phyloP scores from a whole-genome alignment of 37 sponge, comb jelly and placozoan genomes.

The Halichondria panicea region DNA sequence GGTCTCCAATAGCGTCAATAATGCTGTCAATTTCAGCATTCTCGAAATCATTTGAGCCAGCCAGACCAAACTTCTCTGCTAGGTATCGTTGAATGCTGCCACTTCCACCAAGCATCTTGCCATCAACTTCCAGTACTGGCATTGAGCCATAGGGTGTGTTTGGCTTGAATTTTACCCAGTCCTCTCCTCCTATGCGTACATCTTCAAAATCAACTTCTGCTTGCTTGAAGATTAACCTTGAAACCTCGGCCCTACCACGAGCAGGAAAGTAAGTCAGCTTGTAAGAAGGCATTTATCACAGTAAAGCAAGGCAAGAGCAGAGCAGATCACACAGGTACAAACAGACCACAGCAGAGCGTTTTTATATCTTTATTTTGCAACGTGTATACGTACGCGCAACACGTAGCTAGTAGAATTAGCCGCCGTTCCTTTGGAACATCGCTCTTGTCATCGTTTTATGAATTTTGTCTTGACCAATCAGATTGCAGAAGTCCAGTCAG shows the following conservation, averaged over 20 bases:
- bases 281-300: slow-evolving; percentile 68
- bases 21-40: slow-evolving; percentile 32
- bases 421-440: too few species aligned
- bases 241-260: slow-evolving; percentile 39
- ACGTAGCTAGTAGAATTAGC: too few species aligned
- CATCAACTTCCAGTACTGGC: slow-evolving; percentile 69
- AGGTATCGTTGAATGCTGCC: slow-evolving; percentile 45
- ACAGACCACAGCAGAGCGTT: too few species aligned
- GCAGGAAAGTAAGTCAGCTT: slow-evolving; percentile 50
- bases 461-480: too few species aligned
- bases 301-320: too few species aligned
- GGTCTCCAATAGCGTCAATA: slow-evolving; percentile 27
- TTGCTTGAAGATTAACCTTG: slow-evolving; percentile 47
- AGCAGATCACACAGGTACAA: too few species aligned
- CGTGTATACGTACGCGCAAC: too few species aligned
- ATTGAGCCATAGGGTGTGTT: slow-evolving; percentile 50
- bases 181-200: slow-evolving; percentile 16
- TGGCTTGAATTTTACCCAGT: slow-evolving; percentile 46
- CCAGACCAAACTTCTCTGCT: slow-evolving; percentile 56
- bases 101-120: slow-evolving; percentile 58
- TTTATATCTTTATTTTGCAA: too few species aligned
- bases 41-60: slow-evolving; percentile 47
- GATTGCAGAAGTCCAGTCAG: too few species aligned
- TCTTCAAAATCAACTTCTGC: slow-evolving; percentile 55
- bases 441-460: too few species aligned